Conservation (phyloP, 2,888 invertebrate genomes). For the Microctonus brassicae region DNA sequence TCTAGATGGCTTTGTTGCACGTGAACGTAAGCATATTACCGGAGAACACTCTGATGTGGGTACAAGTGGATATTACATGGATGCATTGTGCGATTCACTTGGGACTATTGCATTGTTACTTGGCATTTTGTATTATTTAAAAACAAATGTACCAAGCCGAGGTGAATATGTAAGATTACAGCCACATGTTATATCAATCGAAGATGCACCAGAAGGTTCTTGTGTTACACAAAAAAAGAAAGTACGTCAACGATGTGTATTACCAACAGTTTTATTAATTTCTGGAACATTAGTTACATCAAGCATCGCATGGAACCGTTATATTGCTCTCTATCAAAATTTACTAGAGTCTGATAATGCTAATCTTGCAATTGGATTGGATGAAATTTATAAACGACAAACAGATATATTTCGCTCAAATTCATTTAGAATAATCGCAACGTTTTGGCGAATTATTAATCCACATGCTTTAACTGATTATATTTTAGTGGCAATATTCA, state of each 20-base stretch:
- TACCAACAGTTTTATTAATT: constrained; percentile 77
- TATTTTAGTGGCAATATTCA: constrained; percentile 82
- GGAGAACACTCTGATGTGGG: constrained; percentile 87
- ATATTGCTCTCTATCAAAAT: constrained; percentile 84
- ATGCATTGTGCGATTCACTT: constrained; percentile 84
- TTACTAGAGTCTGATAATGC: constrained; percentile 77
- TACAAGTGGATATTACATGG: constrained; percentile 84
- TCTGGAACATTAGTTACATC: constrained; percentile 81
- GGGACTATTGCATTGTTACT: constrained; percentile 81
- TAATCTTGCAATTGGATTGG: constrained; percentile 58
- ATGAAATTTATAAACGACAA: constrained; percentile 72
- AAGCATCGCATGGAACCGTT: constrained; percentile 87
- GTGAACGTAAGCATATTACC: constrained; percentile 80
- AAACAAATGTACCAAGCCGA: constrained; percentile 80
- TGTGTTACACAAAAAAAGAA: constrained; percentile 70
- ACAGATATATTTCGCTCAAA: constrained; percentile 78
- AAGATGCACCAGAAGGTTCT: constrained; percentile 68
- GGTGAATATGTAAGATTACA: constrained; percentile 81
- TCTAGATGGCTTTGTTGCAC: constrained; percentile 88
- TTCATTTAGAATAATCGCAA: constrained; percentile 80
- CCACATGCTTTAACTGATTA: constrained; percentile 84
- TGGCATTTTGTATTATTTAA: constrained; percentile 79
- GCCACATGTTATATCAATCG: constrained; percentile 71
- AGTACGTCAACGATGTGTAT: constrained; percentile 73
- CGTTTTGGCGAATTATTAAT: constrained; percentile 84